Conservation (phyloP, 2,888 invertebrate genomes). For the Drosophila demipolita region DNA sequence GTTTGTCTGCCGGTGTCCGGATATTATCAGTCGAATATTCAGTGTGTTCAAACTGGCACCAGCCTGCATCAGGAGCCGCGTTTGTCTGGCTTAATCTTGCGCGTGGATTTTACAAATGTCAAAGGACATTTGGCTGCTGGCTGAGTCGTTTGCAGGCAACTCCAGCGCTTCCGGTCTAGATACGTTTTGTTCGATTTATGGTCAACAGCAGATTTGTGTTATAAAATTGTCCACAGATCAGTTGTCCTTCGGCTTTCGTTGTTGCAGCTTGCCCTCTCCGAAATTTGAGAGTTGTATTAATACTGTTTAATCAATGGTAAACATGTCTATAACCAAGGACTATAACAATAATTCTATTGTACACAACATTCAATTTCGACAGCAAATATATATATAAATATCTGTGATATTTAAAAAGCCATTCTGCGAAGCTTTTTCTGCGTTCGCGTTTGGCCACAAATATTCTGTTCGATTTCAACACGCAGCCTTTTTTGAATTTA, state of each 20-base stretch:
- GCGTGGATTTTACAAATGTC: not conserved
- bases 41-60: not conserved
- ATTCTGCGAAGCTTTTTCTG: conserved; percentile 29
- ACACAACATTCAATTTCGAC: conserved; percentile 43
- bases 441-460: conserved; percentile 49
- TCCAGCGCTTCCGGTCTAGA: not conserved
- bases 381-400: not conserved
- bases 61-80: not conserved
- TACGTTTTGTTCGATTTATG: conserved; percentile 22
- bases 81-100: conserved; percentile 2
- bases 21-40: conserved; percentile 10
- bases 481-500: conserved; percentile 66
- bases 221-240: not conserved
- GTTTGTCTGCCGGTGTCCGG: conserved; percentile 50
- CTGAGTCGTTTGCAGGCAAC: not conserved
- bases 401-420: conserved; percentile 20
- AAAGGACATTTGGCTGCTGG: not conserved
- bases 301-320: conserved; percentile 42
- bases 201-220: conserved; percentile 21
- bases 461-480: conserved; percentile 59
- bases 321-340: conserved; percentile 20
- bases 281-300: conserved; percentile 38
- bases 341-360: not conserved
- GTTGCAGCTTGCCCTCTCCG: not conserved
- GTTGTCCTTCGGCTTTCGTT: conserved; percentile 31